Conservation (phyloP, 2,888 invertebrate species). For the Nephrotoma flavescens region DNA sequence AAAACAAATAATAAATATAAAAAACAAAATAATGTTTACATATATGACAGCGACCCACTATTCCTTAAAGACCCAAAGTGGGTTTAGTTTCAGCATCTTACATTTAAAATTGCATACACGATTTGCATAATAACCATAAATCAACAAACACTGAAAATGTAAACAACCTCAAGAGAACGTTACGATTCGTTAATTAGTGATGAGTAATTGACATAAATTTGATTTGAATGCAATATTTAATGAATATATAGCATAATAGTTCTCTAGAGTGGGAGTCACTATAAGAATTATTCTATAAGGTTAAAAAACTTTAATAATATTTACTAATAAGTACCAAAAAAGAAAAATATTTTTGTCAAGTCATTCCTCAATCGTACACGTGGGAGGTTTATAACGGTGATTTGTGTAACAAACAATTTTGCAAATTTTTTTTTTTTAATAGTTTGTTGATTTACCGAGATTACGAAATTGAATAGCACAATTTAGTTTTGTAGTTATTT, state of each 20-base stretch:
- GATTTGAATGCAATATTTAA: not conserved
- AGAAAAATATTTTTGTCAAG: not conserved
- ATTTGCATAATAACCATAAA: too few relatives aligned
- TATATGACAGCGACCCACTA: too few relatives aligned
- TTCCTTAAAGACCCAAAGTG: too few relatives aligned
- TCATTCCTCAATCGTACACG: not conserved
- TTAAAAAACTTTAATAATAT: not conserved
- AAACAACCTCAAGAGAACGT: not conserved
- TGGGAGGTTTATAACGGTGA: not conserved
- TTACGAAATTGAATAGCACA: not conserved
- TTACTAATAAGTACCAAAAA: not conserved
- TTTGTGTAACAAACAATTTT: not conserved
- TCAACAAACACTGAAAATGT: not conserved
- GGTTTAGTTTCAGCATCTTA: too few relatives aligned
- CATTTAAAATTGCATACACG: too few relatives aligned
- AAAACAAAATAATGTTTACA: too few relatives aligned
- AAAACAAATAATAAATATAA: too few relatives aligned
- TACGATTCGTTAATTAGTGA: not conserved
- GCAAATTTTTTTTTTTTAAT: not conserved
- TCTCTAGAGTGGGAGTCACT: not conserved
- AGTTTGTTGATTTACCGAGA: not conserved
- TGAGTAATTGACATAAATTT: not conserved
- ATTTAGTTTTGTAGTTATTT: not conserved
- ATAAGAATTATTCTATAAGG: not conserved
- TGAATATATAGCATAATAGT: not conserved